Evolutionary conservation across 1,140 invertebrate genomes (phyloP).

Genomic region (Tribolium castaneum): DNA sequence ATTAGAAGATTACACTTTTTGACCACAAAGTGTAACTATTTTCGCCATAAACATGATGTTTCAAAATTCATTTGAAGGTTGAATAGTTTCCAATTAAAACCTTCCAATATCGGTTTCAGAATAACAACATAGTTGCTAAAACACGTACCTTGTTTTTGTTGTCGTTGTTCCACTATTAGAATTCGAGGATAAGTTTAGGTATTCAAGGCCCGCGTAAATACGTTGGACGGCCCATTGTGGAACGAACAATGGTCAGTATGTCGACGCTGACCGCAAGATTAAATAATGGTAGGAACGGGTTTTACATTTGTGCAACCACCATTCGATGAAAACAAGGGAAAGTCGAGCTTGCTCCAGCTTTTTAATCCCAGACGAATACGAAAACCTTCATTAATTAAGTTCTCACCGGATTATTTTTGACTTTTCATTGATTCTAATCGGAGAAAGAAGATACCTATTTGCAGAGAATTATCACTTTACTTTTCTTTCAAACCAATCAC

Average conservation of each 20-base stretch:
- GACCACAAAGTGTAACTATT: neutral
- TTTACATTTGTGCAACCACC: slow-evolving; percentile 38
- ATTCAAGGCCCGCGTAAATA: slow-evolving; percentile 18
- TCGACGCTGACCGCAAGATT: slow-evolving; percentile 42
- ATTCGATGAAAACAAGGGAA: slow-evolving; percentile 40
- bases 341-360: neutral
- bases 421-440: slow-evolving; percentile 7
- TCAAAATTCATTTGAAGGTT: neutral
- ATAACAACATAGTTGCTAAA: neutral
- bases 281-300: slow-evolving; percentile 45
- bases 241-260: slow-evolving; percentile 41
- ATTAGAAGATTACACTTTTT: neutral
- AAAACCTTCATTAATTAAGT: slow-evolving; percentile 35
- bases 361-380: slow-evolving; percentile 13
- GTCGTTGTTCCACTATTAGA: neutral
- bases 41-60: neutral
- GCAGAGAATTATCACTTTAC: too few relatives aligned
- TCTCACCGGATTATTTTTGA: neutral
- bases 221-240: slow-evolving; percentile 8
- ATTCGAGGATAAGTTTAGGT: slow-evolving; percentile 10
- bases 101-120: neutral
- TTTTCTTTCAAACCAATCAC: neutral
- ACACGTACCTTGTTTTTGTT: neutral
- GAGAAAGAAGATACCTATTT: neutral
- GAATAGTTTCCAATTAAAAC: neutral